Evolutionary conservation across 2,888 invertebrate species (phyloP), one percentile per base, ranked within the genome.

Genomic region (Pogonocherus hispidulus): DNA sequence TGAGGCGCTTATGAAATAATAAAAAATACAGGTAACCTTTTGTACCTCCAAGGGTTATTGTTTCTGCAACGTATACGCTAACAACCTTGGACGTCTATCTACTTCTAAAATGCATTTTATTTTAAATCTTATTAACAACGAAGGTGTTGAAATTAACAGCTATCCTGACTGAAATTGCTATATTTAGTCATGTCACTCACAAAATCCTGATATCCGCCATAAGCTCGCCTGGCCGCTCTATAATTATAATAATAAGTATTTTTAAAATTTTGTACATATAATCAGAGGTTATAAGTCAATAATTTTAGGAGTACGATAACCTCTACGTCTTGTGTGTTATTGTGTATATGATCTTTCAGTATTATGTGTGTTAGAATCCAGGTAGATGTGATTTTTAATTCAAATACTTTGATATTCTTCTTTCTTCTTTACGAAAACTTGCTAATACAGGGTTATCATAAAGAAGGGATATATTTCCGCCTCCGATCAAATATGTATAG

Each of bases 171-270:
- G 20, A 72, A 72, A 72, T 70, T 71, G 69, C 74, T 74, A 74
- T 72, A 72, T 71, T 74, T 74, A 72, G 70, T 59, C 72, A 67
- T 74, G 74, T 74, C 74, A 74, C 70, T 74, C 72, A 74, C 67
- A 67, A 70, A 70, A 69, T 66, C 60, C 64, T 67, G 66, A 63
- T 64, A 69, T 67, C 55, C 66, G 47, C 69, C 57, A 65, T 55
- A 65, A 64, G 32, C 51, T 46, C 63, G 49, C 66, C 64, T 55
- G 46, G 68, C 78, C 78, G 78, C 76, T 74, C 76, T 78, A 62
- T 78, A 78, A 78, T 78, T 76, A 78, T 75, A 69, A 70, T 76
- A 78, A 78, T 76, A 72, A 76, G 74, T 71, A 74, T 75, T 76
- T 78, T 76, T 72, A 63, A 66, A 32, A 69, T 71, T 78, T 72